A percentile compares a stretch with the other conserved stretches of the same genome.
These are phyloP conservation scores for Tanytarsus gracilentus DNA, from an alignment of 2,888 invertebrate genomes.

Conservation along the genomic window DNA sequence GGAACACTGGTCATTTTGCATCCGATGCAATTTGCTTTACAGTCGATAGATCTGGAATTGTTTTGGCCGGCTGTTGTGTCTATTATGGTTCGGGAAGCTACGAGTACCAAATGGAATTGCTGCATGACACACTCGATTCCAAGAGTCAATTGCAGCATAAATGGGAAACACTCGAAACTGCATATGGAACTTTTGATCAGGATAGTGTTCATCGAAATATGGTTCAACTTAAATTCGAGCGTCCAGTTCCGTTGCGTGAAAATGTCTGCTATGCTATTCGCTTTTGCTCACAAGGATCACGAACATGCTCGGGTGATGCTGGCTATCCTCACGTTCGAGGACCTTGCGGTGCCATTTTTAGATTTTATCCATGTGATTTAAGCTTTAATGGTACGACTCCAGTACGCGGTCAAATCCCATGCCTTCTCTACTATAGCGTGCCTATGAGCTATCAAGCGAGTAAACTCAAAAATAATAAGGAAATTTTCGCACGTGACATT, in stretches of 20 bases:
- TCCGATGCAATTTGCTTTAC: slow-evolving; percentile 94
- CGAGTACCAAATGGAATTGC: slow-evolving; percentile 82
- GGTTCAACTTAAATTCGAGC: slow-evolving; percentile 82
- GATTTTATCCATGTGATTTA: slow-evolving; percentile 81
- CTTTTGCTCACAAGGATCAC: slow-evolving; percentile 79
- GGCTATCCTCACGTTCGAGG: slow-evolving; percentile 82
- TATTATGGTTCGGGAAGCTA: slow-evolving; percentile 84
- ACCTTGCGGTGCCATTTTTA: slow-evolving; percentile 84
- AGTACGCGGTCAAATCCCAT: slow-evolving; percentile 89
- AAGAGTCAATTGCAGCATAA: slow-evolving; percentile 49
- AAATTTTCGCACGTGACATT: slow-evolving; percentile 40
- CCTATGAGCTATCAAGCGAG: slow-evolving; percentile 34
- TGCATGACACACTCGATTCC: slow-evolving; percentile 55
- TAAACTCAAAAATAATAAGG: slow-evolving; percentile 26
- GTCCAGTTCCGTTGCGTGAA: slow-evolving; percentile 75
- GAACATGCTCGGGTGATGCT: slow-evolving; percentile 91
- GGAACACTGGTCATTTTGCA: slow-evolving; percentile 96
- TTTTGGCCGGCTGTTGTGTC: slow-evolving; percentile 80
- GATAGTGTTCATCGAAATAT: slow-evolving; percentile 82
- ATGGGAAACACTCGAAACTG: slow-evolving; percentile 81
- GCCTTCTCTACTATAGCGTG: slow-evolving; percentile 61
- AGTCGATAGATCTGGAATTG: slow-evolving; percentile 82
- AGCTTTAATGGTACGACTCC: slow-evolving; percentile 96
- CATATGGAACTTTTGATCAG: slow-evolving; percentile 73
- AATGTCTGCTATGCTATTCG: slow-evolving; percentile 81